These are phyloP conservation scores for Potamilus streckersoni DNA, from an alignment of 1,140 invertebrate genomes.

Conservation along the genomic window DNA sequence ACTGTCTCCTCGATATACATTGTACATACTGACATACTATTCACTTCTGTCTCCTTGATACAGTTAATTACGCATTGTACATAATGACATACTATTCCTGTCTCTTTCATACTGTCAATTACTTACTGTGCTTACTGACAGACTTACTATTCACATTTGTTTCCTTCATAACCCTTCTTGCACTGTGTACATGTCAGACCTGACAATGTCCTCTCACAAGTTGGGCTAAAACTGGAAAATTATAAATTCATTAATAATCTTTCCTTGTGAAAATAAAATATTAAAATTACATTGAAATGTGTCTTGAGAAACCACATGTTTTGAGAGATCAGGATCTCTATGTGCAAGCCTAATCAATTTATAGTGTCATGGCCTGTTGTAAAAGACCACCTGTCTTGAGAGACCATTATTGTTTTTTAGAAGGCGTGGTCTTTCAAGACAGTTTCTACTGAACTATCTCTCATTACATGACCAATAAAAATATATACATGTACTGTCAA, in stretches of 20 bases:
- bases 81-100: neutral
- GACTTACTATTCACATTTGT: slow-evolving; percentile 74
- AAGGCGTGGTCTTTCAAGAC: too few species aligned
- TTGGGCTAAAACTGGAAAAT: slow-evolving; percentile 68
- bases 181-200: slow-evolving; percentile 86
- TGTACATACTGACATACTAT: too few species aligned
- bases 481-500: neutral
- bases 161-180: slow-evolving; percentile 83
- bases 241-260: neutral
- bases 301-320: too few species aligned
- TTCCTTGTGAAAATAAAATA: neutral
- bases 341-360: too few species aligned
- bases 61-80: too few species aligned
- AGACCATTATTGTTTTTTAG: too few species aligned
- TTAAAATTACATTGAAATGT: too few species aligned
- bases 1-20: too few species aligned
- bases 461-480: slow-evolving; percentile 58
- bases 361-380: too few species aligned
- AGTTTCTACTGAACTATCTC: too few species aligned
- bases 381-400: too few species aligned
- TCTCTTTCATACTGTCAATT: slow-evolving; percentile 5
- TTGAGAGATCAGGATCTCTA: too few species aligned
- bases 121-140: neutral
- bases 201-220: slow-evolving; percentile 77
- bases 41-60: neutral